Percentiles rank a stretch among this genome's conserved stretches.
Conservation (phyloP, 2,113 vertebrate species). For the Melospiza georgiana region DNA sequence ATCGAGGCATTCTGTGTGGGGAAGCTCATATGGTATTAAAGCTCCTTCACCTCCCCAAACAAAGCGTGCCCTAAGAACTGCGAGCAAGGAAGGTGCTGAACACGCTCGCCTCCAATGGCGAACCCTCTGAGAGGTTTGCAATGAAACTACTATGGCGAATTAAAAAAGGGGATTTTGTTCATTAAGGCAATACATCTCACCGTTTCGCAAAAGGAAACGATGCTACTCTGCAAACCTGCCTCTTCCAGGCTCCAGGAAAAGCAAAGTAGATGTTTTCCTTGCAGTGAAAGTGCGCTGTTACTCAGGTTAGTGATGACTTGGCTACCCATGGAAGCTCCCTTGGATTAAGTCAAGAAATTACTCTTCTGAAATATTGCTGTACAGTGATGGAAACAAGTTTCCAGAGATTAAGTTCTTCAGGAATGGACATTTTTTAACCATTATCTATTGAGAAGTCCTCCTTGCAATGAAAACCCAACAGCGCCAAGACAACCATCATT, state of each 20-base stretch:
- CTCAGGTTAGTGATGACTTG: not conserved
- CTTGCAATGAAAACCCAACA: not conserved
- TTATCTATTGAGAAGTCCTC: not conserved
- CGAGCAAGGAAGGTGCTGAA: not conserved
- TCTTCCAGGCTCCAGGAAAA: not conserved
- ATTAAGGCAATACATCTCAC: not conserved
- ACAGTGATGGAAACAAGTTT: not conserved
- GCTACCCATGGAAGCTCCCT: not conserved
- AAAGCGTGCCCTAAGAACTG: not conserved
- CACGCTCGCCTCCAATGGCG: fast-evolving
- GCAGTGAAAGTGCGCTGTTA: not conserved
- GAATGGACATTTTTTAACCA: not conserved
- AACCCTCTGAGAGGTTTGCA: not conserved
- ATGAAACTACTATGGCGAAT: fast-evolving
- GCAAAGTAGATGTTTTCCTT: not conserved
- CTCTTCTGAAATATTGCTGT: not conserved
- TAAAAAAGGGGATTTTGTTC: not conserved
- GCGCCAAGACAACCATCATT: fast-evolving
- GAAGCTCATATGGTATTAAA: not conserved
- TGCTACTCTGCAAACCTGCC: not conserved
- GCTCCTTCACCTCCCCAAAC: not conserved
- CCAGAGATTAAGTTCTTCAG: not conserved
- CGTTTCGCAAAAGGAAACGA: not conserved
- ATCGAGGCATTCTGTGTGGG: not conserved
- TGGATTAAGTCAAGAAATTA: not conserved